Evolutionary conservation across 2,888 invertebrate species (phyloP).

Genomic region (Ophioninae sp.): DNA sequence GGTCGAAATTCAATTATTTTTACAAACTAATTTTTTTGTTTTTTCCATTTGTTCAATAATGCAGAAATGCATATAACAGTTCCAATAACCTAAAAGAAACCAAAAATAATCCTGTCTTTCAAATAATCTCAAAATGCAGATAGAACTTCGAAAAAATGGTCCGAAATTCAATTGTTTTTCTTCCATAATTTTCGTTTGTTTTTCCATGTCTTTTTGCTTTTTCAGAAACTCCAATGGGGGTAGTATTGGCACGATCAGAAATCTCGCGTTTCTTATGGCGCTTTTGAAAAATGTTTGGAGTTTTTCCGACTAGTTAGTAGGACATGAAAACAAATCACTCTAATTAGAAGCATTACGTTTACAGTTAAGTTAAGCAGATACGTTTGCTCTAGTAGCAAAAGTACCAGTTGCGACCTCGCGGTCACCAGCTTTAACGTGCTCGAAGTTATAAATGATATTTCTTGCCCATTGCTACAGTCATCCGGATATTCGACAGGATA

Average conservation of each 20-base stretch:
- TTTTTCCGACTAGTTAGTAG: slow-evolving; percentile 24
- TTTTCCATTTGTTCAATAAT: no score
- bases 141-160: neutral
- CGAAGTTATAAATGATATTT: neutral
- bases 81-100: no score
- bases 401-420: slow-evolving; percentile 27
- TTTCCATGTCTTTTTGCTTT: neutral
- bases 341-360: slow-evolving; percentile 42
- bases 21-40: no score
- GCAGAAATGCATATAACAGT: no score
- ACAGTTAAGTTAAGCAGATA: no score
- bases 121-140: no score
- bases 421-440: slow-evolving; percentile 26
- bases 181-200: neutral
- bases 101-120: no score
- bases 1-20: neutral
- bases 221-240: neutral
- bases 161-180: neutral
- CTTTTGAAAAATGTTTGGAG: slow-evolving; percentile 37
- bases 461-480: slow-evolving; percentile 15
- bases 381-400: slow-evolving; percentile 22
- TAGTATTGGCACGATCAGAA: neutral
- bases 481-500: slow-evolving; percentile 16
- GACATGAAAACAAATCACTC: slow-evolving; percentile 46
- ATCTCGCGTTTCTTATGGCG: slow-evolving; percentile 2